Evolutionary conservation across 2,113 vertebrate genomes (phyloP).

Genomic region (Rhombomys opimus): DNA sequence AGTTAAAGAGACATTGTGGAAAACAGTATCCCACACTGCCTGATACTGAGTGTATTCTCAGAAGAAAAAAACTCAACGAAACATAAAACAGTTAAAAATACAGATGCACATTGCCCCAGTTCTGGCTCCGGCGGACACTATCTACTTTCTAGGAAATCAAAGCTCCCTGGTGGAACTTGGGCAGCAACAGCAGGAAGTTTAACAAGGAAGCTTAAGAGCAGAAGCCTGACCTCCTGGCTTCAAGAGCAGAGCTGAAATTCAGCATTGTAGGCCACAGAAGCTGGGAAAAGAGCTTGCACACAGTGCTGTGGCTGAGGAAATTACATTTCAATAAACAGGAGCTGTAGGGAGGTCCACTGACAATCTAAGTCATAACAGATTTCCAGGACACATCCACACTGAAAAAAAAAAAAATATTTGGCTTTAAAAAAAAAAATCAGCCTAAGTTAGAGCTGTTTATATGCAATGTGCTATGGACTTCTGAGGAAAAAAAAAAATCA

Average conservation of each 20-base stretch:
- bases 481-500: background rate
- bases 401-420: background rate
- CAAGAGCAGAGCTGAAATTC: background rate
- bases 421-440: background rate
- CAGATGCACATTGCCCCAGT: rapidly evolving
- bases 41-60: background rate
- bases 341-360: background rate
- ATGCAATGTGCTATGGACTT: too few species aligned
- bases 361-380: background rate
- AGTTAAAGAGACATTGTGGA: background rate
- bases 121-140: rapidly evolving
- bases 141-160: background rate
- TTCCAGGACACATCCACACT: background rate
- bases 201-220: background rate
- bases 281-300: background rate
- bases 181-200: too few species aligned
- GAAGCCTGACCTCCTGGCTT: background rate
- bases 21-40: background rate
- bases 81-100: background rate
- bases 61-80: background rate
- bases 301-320: background rate
- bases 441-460: background rate
- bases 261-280: rapidly evolving
- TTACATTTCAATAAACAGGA: rapidly evolving
- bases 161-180: background rate